Conservation (phyloP, 1,140 invertebrate species). For the Myzus persicae region DNA sequence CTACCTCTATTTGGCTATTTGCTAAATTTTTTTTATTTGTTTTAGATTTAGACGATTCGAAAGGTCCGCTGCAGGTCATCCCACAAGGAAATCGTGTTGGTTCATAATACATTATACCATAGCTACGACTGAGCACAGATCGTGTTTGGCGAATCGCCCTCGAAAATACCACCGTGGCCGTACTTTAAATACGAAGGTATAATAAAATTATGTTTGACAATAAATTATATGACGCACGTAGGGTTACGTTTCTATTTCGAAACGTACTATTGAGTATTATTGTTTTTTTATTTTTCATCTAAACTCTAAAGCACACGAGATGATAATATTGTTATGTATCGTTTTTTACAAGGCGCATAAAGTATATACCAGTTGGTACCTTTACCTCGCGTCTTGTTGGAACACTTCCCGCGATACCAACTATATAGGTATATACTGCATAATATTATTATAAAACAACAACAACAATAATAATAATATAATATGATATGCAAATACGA, state of each 20-base stretch:
- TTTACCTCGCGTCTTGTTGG: background rate
- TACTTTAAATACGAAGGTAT: background rate
- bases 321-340: background rate
- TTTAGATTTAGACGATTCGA: background rate
- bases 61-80: background rate
- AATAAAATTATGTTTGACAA: background rate
- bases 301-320: background rate
- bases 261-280: background rate
- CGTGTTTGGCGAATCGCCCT: background rate
- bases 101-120: no score
- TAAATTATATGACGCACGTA: background rate
- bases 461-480: background rate
- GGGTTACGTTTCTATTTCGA: background rate
- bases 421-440: background rate
- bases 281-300: background rate
- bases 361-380: background rate
- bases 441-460: background rate
- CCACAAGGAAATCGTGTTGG: background rate
- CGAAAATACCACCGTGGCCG: background rate
- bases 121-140: background rate
- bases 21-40: background rate
- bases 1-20: background rate
- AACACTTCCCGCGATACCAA: background rate
- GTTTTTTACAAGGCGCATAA: background rate
- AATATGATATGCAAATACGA: background rate